A percentile compares a stretch with the other conserved stretches of the same genome.
Evolutionary conservation across 1,140 invertebrate species (phyloP).

Genomic region (Mercenaria mercenaria): DNA sequence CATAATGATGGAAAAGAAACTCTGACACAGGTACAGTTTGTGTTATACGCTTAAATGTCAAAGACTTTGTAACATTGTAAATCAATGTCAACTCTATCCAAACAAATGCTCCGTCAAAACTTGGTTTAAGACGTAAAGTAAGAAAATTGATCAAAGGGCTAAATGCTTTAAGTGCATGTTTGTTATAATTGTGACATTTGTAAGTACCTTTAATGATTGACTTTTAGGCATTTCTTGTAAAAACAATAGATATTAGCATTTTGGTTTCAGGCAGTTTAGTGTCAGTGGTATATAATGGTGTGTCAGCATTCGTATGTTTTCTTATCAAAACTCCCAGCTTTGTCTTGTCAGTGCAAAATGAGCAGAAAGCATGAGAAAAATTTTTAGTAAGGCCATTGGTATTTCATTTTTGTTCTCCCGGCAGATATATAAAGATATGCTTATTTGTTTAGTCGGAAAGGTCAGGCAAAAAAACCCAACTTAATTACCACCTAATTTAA

Average conservation of each 20-base stretch:
- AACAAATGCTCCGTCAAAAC: constrained; percentile 6
- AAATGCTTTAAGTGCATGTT: not conserved
- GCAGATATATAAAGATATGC: no score
- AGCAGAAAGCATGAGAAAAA: no score
- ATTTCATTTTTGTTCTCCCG: no score
- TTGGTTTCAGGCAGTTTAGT: constrained; percentile 9
- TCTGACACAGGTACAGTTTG: no score
- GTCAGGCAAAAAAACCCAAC: no score
- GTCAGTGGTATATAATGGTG: not conserved
- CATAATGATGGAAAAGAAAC: no score
- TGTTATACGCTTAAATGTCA: not conserved
- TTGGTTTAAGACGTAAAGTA: not conserved
- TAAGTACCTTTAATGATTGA: not conserved
- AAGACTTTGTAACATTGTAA: not conserved
- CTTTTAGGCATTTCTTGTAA: constrained; percentile 14
- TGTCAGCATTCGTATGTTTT: not conserved
- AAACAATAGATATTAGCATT: not conserved
- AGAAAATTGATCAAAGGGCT: not conserved
- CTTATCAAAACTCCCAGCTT: not conserved
- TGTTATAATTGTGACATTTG: not conserved
- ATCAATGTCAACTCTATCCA: not conserved
- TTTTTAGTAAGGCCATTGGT: no score
- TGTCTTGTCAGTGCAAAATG: constrained; percentile 1
- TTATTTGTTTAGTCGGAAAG: no score
- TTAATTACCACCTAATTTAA: no score